Percentiles rank a stretch among this genome's conserved stretches.
Evolutionary conservation across 2,113 vertebrate genomes (phyloP).

Genomic region (Saguinus imperator): DNA sequence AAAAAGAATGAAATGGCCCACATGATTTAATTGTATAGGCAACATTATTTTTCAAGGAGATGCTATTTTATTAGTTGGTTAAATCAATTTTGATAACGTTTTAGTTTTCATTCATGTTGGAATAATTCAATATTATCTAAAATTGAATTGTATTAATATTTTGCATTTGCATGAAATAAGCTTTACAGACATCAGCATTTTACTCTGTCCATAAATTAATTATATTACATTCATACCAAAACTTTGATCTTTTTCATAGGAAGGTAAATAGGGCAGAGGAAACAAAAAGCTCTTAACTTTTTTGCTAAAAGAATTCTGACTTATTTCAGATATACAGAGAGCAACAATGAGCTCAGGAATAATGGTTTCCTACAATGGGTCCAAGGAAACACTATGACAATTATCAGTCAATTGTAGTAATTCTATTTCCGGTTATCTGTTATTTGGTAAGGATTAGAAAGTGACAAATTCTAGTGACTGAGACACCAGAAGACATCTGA

Average conservation of each 20-base stretch:
- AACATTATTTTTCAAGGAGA: not conserved
- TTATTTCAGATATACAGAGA: not conserved
- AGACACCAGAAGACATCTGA: not conserved
- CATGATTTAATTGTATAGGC: not conserved
- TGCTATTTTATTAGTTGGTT: slow-evolving; percentile 37
- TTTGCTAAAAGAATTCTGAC: not conserved
- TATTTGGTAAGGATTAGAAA: not conserved
- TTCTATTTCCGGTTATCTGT: not conserved
- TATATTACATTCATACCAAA: not conserved
- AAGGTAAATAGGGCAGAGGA: not conserved
- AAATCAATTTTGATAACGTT: slow-evolving; percentile 52
- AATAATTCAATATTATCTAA: slow-evolving; percentile 26
- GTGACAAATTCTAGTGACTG: not conserved
- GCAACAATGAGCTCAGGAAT: not conserved
- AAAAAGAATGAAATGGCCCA: not conserved
- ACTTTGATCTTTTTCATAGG: not conserved
- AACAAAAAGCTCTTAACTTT: not conserved
- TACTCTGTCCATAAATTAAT: not conserved
- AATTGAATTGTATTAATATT: slow-evolving; percentile 26
- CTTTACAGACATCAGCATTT: slow-evolving; percentile 19
- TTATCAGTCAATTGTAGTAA: not conserved
- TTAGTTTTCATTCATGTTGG: slow-evolving; percentile 41
- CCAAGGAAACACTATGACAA: fast-evolving
- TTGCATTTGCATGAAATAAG: not conserved
- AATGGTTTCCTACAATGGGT: not conserved